Percentiles rank a stretch among this genome's conserved stretches.
These are phyloP conservation scores for Galagoides demidoff DNA, from an alignment of 2,797 vertebrate genomes.

Conservation along the genomic window DNA sequence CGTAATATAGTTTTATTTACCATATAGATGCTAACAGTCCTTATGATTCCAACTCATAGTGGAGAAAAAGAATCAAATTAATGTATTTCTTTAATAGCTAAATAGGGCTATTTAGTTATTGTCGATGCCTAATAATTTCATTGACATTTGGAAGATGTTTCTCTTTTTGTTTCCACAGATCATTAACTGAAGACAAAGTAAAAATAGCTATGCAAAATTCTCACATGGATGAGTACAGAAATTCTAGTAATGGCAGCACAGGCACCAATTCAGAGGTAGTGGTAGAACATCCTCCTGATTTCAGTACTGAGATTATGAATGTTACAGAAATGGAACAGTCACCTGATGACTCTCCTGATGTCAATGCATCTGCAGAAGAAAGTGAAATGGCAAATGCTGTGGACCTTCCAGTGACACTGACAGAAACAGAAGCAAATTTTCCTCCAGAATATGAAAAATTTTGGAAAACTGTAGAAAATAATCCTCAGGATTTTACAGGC, in stretches of 20 bases:
- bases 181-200: constrained; percentile 62
- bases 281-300: constrained; percentile 83
- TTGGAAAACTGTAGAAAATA: constrained; percentile 94
- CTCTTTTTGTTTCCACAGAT: constrained; percentile 74
- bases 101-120: background rate
- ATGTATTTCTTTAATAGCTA: constrained; percentile 10
- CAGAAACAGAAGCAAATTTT: constrained; percentile 83
- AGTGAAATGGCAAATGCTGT: constrained; percentile 82
- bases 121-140: background rate
- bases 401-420: constrained; percentile 77
- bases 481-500: constrained; percentile 97
- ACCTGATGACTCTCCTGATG: constrained; percentile 88
- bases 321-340: constrained; percentile 88
- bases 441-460: constrained; percentile 97
- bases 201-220: constrained; percentile 84
- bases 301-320: constrained; percentile 89
- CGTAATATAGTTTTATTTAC: background rate
- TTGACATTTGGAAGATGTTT: background rate
- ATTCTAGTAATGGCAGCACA: constrained; percentile 71
- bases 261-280: constrained; percentile 71
- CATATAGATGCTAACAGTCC: background rate
- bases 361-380: constrained; percentile 91
- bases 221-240: constrained; percentile 78
- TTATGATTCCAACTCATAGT: background rate
- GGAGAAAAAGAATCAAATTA: constrained; percentile 34